phyloP scores from a whole-genome alignment of 2,888 invertebrate species.

The Conistra vaccinii region DNA sequence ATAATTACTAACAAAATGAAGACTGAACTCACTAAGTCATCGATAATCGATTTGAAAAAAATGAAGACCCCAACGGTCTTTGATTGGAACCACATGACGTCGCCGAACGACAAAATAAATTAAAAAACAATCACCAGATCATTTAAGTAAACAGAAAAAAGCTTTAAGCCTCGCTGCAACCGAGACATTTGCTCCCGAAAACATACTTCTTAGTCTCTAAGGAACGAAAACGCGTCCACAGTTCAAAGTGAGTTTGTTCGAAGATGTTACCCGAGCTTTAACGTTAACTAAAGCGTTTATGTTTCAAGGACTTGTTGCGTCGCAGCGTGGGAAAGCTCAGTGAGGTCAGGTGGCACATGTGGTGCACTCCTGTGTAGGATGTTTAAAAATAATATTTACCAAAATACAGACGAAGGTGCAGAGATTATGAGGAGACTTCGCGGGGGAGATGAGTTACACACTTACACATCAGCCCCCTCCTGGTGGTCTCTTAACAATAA shows the following conservation, averaged over 20 bases:
- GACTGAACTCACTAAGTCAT: conserved; percentile 65
- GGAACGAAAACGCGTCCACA: conserved; percentile 65
- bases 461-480: conserved; percentile 65
- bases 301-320: conserved; percentile 78
- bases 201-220: conserved; percentile 74
- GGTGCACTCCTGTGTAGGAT: conserved; percentile 86
- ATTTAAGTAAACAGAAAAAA: conserved; percentile 89
- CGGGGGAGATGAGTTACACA: conserved; percentile 81
- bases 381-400: conserved; percentile 89
- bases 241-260: conserved; percentile 73
- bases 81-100: conserved; percentile 90
- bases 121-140: conserved; percentile 90
- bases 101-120: conserved; percentile 87
- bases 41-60: conserved; percentile 78
- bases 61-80: conserved; percentile 80
- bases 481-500: conserved; percentile 89
- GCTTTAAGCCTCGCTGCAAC: conserved; percentile 83
- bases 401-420: conserved; percentile 83
- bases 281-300: conserved; percentile 81
- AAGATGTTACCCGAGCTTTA: conserved; percentile 73
- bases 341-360: conserved; percentile 90
- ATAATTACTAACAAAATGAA: conserved; percentile 41
- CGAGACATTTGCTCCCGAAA: conserved; percentile 87
- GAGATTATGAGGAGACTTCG: conserved; percentile 78
- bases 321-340: conserved; percentile 88